These are phyloP conservation scores for Arbacia lixula DNA, from an alignment of 53 echinoderm and acorn worm genomes.

Conservation along the genomic window DNA sequence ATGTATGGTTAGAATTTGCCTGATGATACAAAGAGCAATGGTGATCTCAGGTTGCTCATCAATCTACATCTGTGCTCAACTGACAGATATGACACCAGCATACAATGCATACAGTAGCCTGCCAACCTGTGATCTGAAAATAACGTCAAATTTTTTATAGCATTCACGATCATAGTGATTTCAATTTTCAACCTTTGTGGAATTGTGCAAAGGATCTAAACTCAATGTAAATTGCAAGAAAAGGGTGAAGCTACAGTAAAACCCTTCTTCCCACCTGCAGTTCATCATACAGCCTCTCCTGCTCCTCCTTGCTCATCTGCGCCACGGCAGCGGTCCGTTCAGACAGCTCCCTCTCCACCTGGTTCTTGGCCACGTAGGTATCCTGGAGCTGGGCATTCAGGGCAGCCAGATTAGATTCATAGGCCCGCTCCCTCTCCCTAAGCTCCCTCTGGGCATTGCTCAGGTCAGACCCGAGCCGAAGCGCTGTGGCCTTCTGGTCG, in stretches of 20 bases:
- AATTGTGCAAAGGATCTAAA: no score
- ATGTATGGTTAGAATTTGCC: no score
- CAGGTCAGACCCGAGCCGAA: slow-evolving; percentile 82
- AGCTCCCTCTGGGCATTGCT: slow-evolving; percentile 77
- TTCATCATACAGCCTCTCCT: slow-evolving; percentile 64
- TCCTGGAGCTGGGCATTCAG: slow-evolving; percentile 74
- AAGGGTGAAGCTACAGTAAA: not conserved
- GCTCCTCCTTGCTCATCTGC: slow-evolving; percentile 74
- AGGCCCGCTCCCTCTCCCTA: slow-evolving; percentile 69
- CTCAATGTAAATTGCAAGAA: no score
- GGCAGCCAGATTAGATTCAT: slow-evolving; percentile 58
- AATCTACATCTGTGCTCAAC: no score
- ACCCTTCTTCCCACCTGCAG: slow-evolving; percentile 41
- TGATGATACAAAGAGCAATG: no score
- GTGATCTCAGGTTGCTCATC: no score
- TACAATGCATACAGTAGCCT: no score
- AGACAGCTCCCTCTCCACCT: slow-evolving; percentile 67
- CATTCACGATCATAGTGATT: no score
- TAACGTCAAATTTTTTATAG: no score
- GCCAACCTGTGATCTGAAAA: no score
- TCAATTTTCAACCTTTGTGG: no score
- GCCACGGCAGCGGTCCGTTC: slow-evolving; percentile 52
- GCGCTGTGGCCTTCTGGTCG: slow-evolving; percentile 80
- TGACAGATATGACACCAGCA: no score
- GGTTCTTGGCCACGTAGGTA: slow-evolving; percentile 69